A percentile compares a stretch with the other conserved stretches of the same genome.
Evolutionary conservation across 2,888 invertebrate genomes (phyloP).

Genomic region (Amitus sp.): DNA sequence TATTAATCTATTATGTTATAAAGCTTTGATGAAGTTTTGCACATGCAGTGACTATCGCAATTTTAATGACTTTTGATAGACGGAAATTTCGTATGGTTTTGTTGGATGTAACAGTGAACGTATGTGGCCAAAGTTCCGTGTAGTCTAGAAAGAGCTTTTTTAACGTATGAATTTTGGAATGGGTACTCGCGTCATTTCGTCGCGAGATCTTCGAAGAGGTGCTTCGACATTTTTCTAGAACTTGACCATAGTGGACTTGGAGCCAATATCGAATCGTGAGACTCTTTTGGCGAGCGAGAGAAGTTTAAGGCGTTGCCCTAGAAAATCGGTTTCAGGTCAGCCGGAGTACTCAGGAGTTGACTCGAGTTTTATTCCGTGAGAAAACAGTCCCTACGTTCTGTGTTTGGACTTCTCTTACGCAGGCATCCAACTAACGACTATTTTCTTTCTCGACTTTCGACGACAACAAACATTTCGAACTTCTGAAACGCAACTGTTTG

Average conservation of each 20-base stretch:
- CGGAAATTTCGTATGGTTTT: not conserved
- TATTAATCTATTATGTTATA: too few relatives aligned
- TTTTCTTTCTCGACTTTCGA: conserved; percentile 12
- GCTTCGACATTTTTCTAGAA: conserved; percentile 31
- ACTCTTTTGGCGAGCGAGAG: conserved; percentile 24
- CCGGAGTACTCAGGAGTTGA: conserved; percentile 28
- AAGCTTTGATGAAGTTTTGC: too few relatives aligned
- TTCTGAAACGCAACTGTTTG: conserved; percentile 12
- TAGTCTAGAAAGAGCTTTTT: conserved; percentile 9
- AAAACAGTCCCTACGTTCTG: conserved; percentile 22
- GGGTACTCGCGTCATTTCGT: conserved; percentile 26
- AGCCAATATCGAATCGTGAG: conserved; percentile 26
- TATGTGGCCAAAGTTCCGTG: conserved; percentile 12
- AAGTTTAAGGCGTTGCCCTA: conserved; percentile 28
- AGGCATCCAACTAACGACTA: conserved; percentile 8
- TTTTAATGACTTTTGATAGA: not conserved
- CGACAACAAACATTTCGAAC: conserved; percentile 18
- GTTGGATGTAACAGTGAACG: not conserved
- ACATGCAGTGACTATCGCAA: too few relatives aligned
- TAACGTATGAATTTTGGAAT: conserved; percentile 25
- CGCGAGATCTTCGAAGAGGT: conserved; percentile 29
- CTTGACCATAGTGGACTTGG: conserved; percentile 22
- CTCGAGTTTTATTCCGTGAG: conserved; percentile 31
- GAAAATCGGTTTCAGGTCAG: conserved; percentile 32
- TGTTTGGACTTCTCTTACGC: conserved; percentile 24